A percentile compares a stretch with the other conserved stretches of the same genome.
These are phyloP conservation scores for Guaruba guarouba DNA, from an alignment of 2,113 vertebrate species.

Conservation along the genomic window DNA sequence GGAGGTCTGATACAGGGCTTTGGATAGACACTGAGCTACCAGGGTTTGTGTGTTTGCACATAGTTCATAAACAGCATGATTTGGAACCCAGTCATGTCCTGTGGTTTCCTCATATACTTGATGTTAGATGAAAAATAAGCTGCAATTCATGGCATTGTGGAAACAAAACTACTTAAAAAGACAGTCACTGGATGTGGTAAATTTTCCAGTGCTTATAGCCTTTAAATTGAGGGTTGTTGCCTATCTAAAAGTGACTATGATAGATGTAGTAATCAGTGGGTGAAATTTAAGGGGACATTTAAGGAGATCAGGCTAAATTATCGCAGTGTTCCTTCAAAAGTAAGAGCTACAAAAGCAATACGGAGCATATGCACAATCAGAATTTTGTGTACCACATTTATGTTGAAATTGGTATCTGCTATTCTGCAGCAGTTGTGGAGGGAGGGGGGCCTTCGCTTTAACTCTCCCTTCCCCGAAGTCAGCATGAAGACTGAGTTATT, in stretches of 20 bases:
- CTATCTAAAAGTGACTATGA: neutral
- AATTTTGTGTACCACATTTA: neutral
- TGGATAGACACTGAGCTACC: neutral
- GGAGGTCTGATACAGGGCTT: neutral
- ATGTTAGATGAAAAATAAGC: slow-evolving; percentile 2
- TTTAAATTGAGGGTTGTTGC: neutral
- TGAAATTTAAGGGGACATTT: neutral
- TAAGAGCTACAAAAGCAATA: neutral
- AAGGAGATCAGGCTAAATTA: neutral
- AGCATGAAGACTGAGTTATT: neutral
- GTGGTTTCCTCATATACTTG: slow-evolving; percentile 31
- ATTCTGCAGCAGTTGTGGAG: neutral
- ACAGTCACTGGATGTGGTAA: neutral
- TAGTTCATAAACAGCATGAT: neutral
- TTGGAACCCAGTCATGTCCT: slow-evolving; percentile 17
- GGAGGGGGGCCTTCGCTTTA: neutral
- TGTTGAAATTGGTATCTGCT: neutral
- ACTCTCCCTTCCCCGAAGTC: neutral
- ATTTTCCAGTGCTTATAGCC: neutral
- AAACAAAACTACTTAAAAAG: slow-evolving; percentile 1
- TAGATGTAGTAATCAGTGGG: neutral
- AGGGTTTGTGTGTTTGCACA: neutral
- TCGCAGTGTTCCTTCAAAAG: neutral
- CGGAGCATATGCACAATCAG: neutral
- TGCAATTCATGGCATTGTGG: neutral